These are phyloP conservation scores for Phylloscopus whistleri DNA, from an alignment of 2,113 vertebrate species.

Conservation along the genomic window DNA sequence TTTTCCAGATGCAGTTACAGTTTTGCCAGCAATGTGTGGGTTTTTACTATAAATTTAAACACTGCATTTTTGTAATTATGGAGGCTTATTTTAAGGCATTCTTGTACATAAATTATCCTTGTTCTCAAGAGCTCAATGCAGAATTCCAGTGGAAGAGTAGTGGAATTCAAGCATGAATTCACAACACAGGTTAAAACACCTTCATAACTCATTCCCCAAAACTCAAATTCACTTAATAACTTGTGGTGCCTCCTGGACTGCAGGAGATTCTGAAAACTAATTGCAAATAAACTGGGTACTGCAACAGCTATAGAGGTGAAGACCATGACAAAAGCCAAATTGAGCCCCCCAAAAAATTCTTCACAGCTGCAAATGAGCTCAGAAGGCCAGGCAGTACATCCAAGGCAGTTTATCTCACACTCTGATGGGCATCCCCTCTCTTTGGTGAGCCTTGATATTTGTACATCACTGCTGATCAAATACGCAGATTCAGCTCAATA, in stretches of 20 bases:
- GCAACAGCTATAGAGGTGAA: accelerated
- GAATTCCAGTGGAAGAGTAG: conserved; percentile 39
- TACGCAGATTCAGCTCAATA: not conserved
- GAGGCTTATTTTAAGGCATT: conserved; percentile 81
- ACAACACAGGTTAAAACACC: not conserved
- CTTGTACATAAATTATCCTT: conserved; percentile 67
- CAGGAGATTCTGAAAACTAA: not conserved
- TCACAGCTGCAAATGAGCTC: not conserved
- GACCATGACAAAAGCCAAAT: not conserved
- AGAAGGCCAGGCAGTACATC: not conserved
- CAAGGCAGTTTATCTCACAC: not conserved
- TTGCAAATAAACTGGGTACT: not conserved
- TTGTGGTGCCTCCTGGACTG: not conserved
- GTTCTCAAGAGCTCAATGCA: conserved; percentile 37
- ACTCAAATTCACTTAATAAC: not conserved
- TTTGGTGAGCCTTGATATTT: not conserved
- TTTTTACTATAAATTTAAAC: conserved; percentile 93
- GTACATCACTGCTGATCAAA: not conserved
- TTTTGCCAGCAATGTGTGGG: conserved; percentile 84
- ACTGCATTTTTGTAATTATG: conserved; percentile 86
- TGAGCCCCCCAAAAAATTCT: not conserved
- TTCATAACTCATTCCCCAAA: not conserved
- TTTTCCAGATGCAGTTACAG: conserved; percentile 82
- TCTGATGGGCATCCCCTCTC: not conserved
- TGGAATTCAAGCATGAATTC: conserved; percentile 28